Evolutionary conservation across 1,140 invertebrate species (phyloP), one percentile per base, ranked within the genome.

Genomic region (Teleopsis dalmanni): DNA sequence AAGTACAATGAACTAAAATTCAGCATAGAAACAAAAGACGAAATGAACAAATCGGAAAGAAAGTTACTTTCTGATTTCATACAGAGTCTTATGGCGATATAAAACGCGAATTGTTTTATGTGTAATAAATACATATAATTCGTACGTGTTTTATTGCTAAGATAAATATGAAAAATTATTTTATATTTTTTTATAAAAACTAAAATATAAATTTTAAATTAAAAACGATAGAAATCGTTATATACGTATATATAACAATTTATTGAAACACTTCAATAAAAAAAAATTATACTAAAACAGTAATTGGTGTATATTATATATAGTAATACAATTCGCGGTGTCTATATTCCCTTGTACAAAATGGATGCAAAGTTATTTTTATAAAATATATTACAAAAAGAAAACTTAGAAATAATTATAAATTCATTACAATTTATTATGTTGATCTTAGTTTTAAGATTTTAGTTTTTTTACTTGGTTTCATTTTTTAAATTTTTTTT

Each of bases 301-400:
- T n/a, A n/a, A n/a, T n/a, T n/a, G n/a, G n/a, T n/a, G 13, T 27
- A 29, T 41, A 29, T 19, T 43, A 29, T 43, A 43, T 43, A 27
- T 43, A 43, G 27, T 41, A 41, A 43, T 43, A 43, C 41, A 43
- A 29, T 43, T 13, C 26, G 18, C 8, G 41, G 41, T 43, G 27
- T 10, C 16, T n/a, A n/a, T n/a, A n/a, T n/a, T n/a, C n/a, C n/a
- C n/a, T n/a, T n/a, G n/a, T n/a, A n/a, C n/a, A n/a, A n/a, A n/a
- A n/a, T n/a, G n/a, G n/a, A n/a, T n/a, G n/a, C n/a, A n/a, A n/a
- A n/a, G n/a, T n/a, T n/a, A n/a, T n/a, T n/a, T n/a, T n/a, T n/a
- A n/a, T n/a, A n/a, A n/a, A n/a, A n/a, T n/a, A n/a, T n/a, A n/a
- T n/a, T n/a, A n/a, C n/a, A n/a, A n/a, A n/a, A n/a, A n/a, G n/a